These are phyloP conservation scores for Dichetophora obliterata DNA, from an alignment of 2,888 invertebrate species.

Conservation along the genomic window DNA sequence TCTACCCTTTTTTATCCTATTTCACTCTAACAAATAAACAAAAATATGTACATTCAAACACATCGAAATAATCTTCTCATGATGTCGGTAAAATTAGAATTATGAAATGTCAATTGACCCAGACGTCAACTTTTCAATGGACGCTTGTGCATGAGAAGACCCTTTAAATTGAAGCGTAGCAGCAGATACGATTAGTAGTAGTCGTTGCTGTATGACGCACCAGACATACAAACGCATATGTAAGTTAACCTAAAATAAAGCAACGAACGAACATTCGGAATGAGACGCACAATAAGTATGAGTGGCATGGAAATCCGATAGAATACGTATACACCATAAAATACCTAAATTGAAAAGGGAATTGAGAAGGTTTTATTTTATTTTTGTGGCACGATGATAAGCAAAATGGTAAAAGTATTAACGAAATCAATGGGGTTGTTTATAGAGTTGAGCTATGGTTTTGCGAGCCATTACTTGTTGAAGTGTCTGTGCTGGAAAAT, in stretches of 20 bases:
- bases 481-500: too few relatives aligned
- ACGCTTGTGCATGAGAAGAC: neutral
- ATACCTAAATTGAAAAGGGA: conserved; percentile 26
- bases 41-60: neutral
- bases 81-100: conserved; percentile 30
- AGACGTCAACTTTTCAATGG: conserved; percentile 33
- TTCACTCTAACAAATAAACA: too few relatives aligned
- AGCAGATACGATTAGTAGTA: conserved; percentile 33
- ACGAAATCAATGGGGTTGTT: neutral
- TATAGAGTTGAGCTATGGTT: too few relatives aligned
- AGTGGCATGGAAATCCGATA: neutral
- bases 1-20: neutral
- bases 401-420: conserved; percentile 5
- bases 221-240: neutral
- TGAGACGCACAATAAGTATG: too few relatives aligned
- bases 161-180: conserved; percentile 31
- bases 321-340: neutral
- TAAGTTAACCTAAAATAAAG: neutral
- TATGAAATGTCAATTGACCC: conserved; percentile 39
- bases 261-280: neutral
- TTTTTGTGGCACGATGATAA: conserved; percentile 18
- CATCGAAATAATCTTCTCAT: conserved; percentile 17
- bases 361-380: conserved; percentile 15
- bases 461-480: too few relatives aligned
- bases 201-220: neutral